Conservation (phyloP, 2,797 vertebrate species). For the Ctenopoma kingsleyae region DNA sequence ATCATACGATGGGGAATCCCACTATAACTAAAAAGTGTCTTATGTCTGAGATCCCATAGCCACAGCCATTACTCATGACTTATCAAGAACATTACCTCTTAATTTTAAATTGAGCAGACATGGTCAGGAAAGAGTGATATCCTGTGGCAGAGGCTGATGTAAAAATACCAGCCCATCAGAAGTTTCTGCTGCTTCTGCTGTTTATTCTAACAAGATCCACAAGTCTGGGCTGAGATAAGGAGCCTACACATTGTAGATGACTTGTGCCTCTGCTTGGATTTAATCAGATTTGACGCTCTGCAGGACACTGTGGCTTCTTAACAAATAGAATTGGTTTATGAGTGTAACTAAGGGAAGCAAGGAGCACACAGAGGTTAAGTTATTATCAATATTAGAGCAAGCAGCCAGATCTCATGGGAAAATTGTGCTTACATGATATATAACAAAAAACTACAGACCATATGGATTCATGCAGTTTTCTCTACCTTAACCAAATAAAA, state of each 20-base stretch:
- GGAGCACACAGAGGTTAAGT: slow-evolving; percentile 70
- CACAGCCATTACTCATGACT: slow-evolving; percentile 59
- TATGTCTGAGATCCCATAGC: slow-evolving; percentile 55
- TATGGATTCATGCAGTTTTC: neutral
- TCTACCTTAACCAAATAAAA: neutral
- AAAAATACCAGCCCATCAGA: slow-evolving; percentile 48
- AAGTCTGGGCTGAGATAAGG: slow-evolving; percentile 69
- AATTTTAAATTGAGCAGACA: slow-evolving; percentile 62
- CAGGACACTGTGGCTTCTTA: slow-evolving; percentile 83
- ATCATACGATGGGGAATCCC: slow-evolving; percentile 71
- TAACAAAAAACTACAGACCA: neutral
- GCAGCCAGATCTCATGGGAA: slow-evolving; percentile 47
- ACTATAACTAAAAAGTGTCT: slow-evolving; percentile 49
- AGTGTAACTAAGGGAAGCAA: slow-evolving; percentile 59
- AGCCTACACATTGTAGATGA: slow-evolving; percentile 75
- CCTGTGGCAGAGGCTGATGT: slow-evolving; percentile 22
- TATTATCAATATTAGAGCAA: slow-evolving; percentile 53
- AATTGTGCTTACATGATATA: slow-evolving; percentile 12
- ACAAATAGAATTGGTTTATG: slow-evolving; percentile 80
- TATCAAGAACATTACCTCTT: slow-evolving; percentile 67
- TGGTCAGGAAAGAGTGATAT: slow-evolving; percentile 51
- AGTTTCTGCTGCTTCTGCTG: slow-evolving; percentile 56
- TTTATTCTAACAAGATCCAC: slow-evolving; percentile 69
- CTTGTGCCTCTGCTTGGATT: slow-evolving; percentile 67
- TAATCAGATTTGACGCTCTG: slow-evolving; percentile 77